phyloP scores from a whole-genome alignment of 2,888 invertebrate genomes.

The Andrena bucephala region DNA sequence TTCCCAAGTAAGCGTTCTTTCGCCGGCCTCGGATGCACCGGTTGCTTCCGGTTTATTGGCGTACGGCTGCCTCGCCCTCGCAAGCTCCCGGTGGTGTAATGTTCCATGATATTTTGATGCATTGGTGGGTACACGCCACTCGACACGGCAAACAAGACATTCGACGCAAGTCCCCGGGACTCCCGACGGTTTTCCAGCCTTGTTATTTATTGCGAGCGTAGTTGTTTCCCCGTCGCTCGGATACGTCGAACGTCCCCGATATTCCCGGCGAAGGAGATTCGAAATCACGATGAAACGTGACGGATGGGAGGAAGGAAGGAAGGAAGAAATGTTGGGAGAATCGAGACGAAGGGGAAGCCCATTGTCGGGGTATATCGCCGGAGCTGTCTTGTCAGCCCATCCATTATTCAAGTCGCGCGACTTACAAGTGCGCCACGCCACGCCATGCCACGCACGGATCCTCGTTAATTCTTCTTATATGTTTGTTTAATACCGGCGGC shows the following conservation, averaged over 20 bases:
- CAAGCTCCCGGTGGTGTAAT: not conserved
- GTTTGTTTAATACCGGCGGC: constrained; percentile 72
- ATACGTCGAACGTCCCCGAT: constrained; percentile 22
- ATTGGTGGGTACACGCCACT: not conserved
- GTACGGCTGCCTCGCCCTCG: too few relatives aligned
- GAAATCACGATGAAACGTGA: constrained; percentile 69
- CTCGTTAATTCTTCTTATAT: constrained; percentile 79
- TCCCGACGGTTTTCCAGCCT: constrained; percentile 9
- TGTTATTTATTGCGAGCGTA: constrained; percentile 48
- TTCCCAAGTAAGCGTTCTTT: not conserved
- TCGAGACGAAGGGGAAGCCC: constrained; percentile 62
- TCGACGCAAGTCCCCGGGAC: not conserved
- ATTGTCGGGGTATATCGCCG: constrained; percentile 68
- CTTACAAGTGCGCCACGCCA: constrained; percentile 73
- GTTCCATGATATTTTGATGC: constrained; percentile 24
- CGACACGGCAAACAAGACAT: constrained; percentile 3
- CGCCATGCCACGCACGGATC: constrained; percentile 70
- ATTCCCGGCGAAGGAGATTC: constrained; percentile 39
- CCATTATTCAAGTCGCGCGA: constrained; percentile 79
- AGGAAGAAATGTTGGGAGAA: constrained; percentile 63
- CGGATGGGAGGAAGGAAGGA: constrained; percentile 67
- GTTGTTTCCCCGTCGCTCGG: constrained; percentile 16
- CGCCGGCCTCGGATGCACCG: not conserved
- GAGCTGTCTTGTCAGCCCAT: constrained; percentile 75
- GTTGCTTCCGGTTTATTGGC: not conserved